These are phyloP conservation scores for Nomada hirtipes DNA, from an alignment of 2,888 invertebrate genomes.

Conservation along the genomic window DNA sequence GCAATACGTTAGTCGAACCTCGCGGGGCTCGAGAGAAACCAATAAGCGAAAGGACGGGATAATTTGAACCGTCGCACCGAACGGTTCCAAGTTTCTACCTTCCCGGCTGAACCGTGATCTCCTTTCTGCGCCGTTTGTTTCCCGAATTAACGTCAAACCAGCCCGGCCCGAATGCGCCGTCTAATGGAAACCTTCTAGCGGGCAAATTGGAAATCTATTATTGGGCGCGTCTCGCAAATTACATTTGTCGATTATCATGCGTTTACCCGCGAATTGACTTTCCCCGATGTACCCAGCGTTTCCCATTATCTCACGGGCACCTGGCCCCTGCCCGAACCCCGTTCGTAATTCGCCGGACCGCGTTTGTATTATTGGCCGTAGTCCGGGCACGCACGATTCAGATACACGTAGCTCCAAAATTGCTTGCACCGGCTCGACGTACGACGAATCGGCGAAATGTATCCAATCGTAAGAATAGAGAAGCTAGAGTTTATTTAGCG, in stretches of 20 bases:
- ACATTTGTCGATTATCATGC: conserved; percentile 66
- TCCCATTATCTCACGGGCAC: conserved; percentile 41
- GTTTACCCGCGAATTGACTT: conserved; percentile 50
- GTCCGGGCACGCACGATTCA: neutral
- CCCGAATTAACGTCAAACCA: conserved; percentile 44
- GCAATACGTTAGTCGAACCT: no score
- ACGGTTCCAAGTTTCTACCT: neutral
- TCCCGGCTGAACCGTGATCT: neutral
- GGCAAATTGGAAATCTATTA: conserved; percentile 64
- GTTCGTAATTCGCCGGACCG: conserved; percentile 17
- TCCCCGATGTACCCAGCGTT: conserved; percentile 37
- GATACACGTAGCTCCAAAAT: neutral
- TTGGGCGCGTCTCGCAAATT: conserved; percentile 59
- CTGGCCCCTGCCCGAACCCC: neutral
- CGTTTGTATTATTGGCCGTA: conserved; percentile 31
- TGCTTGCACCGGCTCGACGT: neutral
- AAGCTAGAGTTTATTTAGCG: no score
- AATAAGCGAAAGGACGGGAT: neutral
- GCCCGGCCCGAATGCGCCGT: conserved; percentile 10
- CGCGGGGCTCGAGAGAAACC: no score
- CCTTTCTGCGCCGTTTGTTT: conserved; percentile 29
- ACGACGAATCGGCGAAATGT: no score
- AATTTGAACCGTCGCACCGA: neutral
- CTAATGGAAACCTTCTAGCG: conserved; percentile 62
- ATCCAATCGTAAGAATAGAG: no score